phyloP scores from a whole-genome alignment of 2,113 vertebrate species.

The Conger conger region DNA sequence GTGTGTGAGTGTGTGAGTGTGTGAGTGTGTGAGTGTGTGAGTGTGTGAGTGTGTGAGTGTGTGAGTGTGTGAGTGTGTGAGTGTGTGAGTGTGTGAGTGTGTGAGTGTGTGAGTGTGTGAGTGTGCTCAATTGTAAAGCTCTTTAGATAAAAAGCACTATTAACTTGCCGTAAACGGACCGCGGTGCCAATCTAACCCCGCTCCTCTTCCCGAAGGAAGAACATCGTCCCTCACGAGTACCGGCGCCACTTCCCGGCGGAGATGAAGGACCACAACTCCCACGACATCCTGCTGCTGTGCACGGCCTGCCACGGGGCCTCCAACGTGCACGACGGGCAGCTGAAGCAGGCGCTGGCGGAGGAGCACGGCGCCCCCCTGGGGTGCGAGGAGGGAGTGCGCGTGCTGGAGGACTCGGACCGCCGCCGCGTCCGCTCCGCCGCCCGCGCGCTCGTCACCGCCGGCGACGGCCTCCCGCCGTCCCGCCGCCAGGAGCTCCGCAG shows the following conservation, averaged over 20 bases:
- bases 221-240: slow-evolving; percentile 94
- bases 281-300: slow-evolving; percentile 93
- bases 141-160: no score
- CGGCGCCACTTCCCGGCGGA: slow-evolving; percentile 90
- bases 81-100: no score
- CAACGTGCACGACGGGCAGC: slow-evolving; percentile 84
- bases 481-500: slow-evolving; percentile 78
- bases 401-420: slow-evolving; percentile 83
- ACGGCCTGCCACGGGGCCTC: slow-evolving; percentile 91
- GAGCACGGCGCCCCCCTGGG: slow-evolving; percentile 86
- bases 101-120: no score
- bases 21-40: no score
- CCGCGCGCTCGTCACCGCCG: slow-evolving; percentile 82
- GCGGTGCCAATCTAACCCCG: background rate
- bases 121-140: no score
- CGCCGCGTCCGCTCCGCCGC: slow-evolving; percentile 88
- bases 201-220: slow-evolving; percentile 77
- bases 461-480: slow-evolving; percentile 73
- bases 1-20: no score
- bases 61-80: no score
- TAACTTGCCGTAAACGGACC: no score
- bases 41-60: no score
- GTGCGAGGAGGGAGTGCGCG: slow-evolving; percentile 84
- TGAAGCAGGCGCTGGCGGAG: slow-evolving; percentile 88
- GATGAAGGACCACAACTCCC: slow-evolving; percentile 99